Base-by-base conservation (phyloP, 2,888 invertebrate species). In the Diarsia rubi region DNA sequence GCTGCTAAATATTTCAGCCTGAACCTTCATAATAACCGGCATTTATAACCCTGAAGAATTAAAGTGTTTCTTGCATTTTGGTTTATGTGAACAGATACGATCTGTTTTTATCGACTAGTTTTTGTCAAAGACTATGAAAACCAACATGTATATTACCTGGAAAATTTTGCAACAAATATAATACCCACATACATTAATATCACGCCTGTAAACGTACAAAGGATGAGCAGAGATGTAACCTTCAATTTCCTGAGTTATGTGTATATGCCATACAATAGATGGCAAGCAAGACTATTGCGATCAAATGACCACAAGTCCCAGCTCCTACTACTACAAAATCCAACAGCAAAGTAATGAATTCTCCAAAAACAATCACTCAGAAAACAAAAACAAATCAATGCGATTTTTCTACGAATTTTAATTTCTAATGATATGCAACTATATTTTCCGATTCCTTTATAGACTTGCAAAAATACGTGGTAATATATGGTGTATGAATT, bases 381-480 rank as follows among this genome's bases (percentile, higher is more conserved):
- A 37, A 45, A 19, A 16, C 24, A 21, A 37, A 45, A 19, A 16
- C 24, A 21, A 31, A 27, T 31, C 49, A 24, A 37, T 45, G 12
- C 3, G n/a, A 19, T 21, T 75, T 63, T 49, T 21, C n/a, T 6
- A 16, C 0, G 16, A 49, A 49, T 24, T 24, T 24, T 21, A 21
- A 52, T 60, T 57, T 54, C 21, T 14, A 19, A 8, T 14, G 19
- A 60, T 37, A 19, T 27, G 6, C 0, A 54, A 3, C n/a, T 4
- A 24, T 27, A n/a, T 27, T 52, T 45, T 70, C 19, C 19, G 27
- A 52, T 78, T 44, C 45, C 60, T 16, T 52, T 14, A 45, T 19
- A 45, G 60, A 78, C 14, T 74, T n/a, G n/a, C 21, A 37, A 57
- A 47, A 74, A 63, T 59, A 67, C n/a, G 12, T 19, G 47, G n/a